These are phyloP conservation scores for Ceratosolen solmsi DNA, from an alignment of 1,140 invertebrate species.

Conservation along the genomic window DNA sequence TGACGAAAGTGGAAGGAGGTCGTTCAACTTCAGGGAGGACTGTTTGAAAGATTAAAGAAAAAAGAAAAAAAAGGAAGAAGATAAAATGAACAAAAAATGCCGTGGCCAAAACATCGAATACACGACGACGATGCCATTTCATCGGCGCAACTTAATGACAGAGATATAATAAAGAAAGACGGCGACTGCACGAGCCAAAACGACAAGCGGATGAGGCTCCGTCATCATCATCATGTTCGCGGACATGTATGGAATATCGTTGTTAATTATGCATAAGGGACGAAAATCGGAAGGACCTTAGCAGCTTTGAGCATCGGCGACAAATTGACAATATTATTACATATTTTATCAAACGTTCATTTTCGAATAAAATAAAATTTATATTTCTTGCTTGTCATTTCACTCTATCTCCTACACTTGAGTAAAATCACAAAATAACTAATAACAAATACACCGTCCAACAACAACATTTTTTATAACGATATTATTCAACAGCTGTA, in stretches of 20 bases:
- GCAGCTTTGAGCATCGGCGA: not conserved
- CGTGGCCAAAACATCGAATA: not conserved
- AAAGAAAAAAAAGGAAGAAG: no score
- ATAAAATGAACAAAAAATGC: no score
- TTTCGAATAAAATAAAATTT: no score
- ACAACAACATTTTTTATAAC: no score
- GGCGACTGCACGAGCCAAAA: not conserved
- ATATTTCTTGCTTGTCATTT: no score
- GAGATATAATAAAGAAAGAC: constrained; percentile 7
- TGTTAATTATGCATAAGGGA: not conserved
- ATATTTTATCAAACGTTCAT: no score
- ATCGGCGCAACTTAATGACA: not conserved
- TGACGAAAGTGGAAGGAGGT: not conserved
- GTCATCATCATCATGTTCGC: constrained; percentile 22
- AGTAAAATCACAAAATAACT: no score
- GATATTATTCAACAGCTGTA: no score
- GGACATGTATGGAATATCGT: constrained; percentile 29
- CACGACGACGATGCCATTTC: not conserved
- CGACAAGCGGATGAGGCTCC: constrained; percentile 32
- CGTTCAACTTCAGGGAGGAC: constrained; percentile 13
- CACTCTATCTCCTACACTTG: no score
- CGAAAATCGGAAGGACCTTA: not conserved
- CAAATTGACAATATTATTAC: no score
- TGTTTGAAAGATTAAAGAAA: not conserved
- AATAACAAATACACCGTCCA: no score